Conservation (phyloP, 1,140 invertebrate genomes). For the Caenorhabditis brenneri region DNA sequence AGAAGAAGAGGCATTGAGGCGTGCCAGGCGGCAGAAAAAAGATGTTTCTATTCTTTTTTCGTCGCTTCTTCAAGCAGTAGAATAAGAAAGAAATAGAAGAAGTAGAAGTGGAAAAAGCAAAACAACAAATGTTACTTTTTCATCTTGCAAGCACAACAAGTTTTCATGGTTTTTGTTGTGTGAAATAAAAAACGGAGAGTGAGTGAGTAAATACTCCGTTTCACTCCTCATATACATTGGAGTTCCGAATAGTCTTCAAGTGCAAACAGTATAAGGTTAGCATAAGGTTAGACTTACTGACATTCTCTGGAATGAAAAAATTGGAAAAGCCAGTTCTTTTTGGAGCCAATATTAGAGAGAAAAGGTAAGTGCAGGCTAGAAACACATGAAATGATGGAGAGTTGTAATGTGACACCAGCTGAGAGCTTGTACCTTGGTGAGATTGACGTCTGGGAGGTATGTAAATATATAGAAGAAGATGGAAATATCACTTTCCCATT, state of each 20-base stretch:
- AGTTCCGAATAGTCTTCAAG: conserved; percentile 27
- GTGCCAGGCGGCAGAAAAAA: conserved; percentile 15
- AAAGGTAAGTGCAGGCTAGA: neutral
- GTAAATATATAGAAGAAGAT: conserved; percentile 12
- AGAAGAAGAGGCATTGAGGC: conserved; percentile 21
- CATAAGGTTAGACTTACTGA: neutral
- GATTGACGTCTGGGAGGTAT: conserved; percentile 38
- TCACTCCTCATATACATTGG: neutral
- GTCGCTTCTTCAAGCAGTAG: neutral
- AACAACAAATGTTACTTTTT: conserved; percentile 36
- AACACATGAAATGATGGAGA: neutral
- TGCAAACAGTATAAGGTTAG: conserved; percentile 37
- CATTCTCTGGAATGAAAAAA: neutral
- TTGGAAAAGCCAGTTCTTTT: conserved; percentile 4
- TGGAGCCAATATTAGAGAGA: neutral
- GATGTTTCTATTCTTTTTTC: conserved; percentile 21
- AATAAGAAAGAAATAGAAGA: neutral
- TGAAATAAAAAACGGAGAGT: neutral
- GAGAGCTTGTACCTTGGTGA: conserved; percentile 29
- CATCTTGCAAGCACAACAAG: conserved; percentile 7
- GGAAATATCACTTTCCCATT: conserved; percentile 17
- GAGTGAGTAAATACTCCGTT: neutral
- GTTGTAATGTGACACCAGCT: conserved; percentile 35
- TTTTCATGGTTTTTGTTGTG: neutral
- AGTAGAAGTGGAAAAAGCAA: neutral